phyloP scores from a whole-genome alignment of 2,888 invertebrate genomes.

The Nephrotoma flavescens region DNA sequence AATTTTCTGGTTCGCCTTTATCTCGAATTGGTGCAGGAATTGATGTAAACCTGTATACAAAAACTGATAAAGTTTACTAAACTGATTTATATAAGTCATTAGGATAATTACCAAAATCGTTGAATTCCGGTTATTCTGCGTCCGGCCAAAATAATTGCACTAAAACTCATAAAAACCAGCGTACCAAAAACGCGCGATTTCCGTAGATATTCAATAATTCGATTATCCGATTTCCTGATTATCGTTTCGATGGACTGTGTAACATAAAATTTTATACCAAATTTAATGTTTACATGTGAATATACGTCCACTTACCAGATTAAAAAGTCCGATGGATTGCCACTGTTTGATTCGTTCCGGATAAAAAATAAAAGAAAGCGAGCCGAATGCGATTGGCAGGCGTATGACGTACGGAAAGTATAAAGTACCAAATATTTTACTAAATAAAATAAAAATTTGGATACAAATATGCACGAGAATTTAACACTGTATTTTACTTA shows the following conservation, averaged over 20 bases:
- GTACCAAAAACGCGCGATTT: background rate
- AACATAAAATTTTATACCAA: background rate
- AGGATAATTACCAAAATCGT: background rate
- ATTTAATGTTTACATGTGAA: background rate
- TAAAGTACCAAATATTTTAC: background rate
- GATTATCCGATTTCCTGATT: background rate
- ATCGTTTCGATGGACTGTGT: background rate
- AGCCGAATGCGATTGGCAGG: background rate
- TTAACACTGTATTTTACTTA: background rate
- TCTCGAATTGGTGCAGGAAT: background rate
- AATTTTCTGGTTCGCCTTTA: background rate
- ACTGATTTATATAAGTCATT: too few relatives aligned
- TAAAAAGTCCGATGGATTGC: background rate
- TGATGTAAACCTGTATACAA: background rate
- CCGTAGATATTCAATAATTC: background rate
- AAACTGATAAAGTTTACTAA: background rate
- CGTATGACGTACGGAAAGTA: background rate
- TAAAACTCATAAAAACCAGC: background rate
- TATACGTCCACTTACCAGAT: background rate
- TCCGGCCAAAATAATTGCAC: background rate
- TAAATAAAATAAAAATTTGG: background rate
- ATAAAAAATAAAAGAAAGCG: background rate
- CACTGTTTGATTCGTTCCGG: background rate
- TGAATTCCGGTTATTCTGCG: background rate
- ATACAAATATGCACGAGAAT: background rate